Percentiles rank a stretch among this genome's conserved stretches.
Evolutionary conservation across 2,888 invertebrate genomes (phyloP).

Genomic region (Chesias legatella): DNA sequence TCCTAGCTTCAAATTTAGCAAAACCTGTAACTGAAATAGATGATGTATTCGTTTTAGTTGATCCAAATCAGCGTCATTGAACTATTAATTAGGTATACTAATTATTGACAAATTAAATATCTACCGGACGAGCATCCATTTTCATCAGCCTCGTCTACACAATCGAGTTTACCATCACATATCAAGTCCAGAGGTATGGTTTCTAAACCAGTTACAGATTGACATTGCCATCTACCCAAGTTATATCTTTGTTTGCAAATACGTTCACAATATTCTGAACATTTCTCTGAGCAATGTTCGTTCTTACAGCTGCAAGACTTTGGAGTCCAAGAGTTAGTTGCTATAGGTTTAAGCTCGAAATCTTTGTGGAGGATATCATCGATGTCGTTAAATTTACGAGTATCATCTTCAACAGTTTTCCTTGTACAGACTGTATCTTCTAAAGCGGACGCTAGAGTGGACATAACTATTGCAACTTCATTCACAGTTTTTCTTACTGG

Average conservation of each 20-base stretch:
- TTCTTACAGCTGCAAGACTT: slow-evolving; percentile 46
- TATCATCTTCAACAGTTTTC: slow-evolving; percentile 2
- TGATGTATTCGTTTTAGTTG: too few species aligned
- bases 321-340: slow-evolving; percentile 25
- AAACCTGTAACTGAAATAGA: slow-evolving; percentile 33
- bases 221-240: slow-evolving; percentile 50
- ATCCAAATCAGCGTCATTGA: too few species aligned
- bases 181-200: slow-evolving; percentile 45
- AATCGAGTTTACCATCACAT: slow-evolving; percentile 69
- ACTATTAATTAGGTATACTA: too few species aligned
- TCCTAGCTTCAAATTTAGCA: slow-evolving; percentile 47
- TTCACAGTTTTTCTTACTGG: slow-evolving; percentile 29
- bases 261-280: slow-evolving; percentile 44
- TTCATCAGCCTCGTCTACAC: slow-evolving; percentile 63
- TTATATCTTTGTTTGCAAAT: slow-evolving; percentile 52
- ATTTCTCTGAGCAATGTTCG: slow-evolving; percentile 39
- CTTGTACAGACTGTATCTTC: slow-evolving; percentile 43
- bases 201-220: slow-evolving; percentile 37
- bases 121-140: slow-evolving; percentile 47
- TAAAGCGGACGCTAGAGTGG: slow-evolving; percentile 41
- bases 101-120: neutral
- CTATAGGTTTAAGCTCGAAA: neutral
- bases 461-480: slow-evolving; percentile 45
- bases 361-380: neutral
- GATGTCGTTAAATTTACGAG: slow-evolving; percentile 10